Base-by-base conservation (phyloP, 2,797 vertebrate genomes). In the Callimico goeldii region DNA sequence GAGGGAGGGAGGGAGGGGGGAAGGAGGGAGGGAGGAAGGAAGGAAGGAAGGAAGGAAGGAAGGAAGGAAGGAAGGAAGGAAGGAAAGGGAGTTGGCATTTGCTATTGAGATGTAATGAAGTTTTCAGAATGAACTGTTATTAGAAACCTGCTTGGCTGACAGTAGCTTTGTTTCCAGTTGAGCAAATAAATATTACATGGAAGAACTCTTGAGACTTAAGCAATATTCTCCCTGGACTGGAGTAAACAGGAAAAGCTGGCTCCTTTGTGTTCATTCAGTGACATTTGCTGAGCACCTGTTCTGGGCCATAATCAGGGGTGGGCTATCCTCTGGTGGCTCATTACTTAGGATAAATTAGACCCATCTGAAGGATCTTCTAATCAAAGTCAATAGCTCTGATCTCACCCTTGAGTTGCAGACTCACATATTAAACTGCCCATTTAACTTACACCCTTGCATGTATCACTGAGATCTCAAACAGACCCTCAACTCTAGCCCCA, bases 141-240 rank as follows among this genome's bases (percentile, higher is more conserved):
- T 93, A 84, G 86, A 87, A 94, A 77, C 5, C 70, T 94, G 30
- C 24, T 88, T 88, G 88, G 73, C 79, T 75, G 7, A 84, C 15
- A 93, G 76, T 90, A 90, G 77, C 41, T 94, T 14, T 46, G 95
- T 90, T 79, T 41, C 20, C 70, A 95, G 43, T 79, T 79, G 36
- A 83, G 7, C 33, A 82, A 94, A 83, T 95, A 94, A 79, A 80
- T 73, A 81, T 90, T 80, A 89, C 81, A 79, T 91, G 30, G 39
- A 76, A 81, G 55, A 91, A 84, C n/a, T 57, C 11, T 87, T 33
- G 17, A 30, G 88, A 36, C 6, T 39, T 94, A 70, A 20, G 28
- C 57, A 77, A 13, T 81, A 19, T 39, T 83, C 39, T 90, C 41
- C 46, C 52, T 17, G 90, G 67, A 86, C 13, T 87, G 80, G 28